Conservation (phyloP, 2,888 invertebrate genomes). For the Dicranocentrus wangi region DNA sequence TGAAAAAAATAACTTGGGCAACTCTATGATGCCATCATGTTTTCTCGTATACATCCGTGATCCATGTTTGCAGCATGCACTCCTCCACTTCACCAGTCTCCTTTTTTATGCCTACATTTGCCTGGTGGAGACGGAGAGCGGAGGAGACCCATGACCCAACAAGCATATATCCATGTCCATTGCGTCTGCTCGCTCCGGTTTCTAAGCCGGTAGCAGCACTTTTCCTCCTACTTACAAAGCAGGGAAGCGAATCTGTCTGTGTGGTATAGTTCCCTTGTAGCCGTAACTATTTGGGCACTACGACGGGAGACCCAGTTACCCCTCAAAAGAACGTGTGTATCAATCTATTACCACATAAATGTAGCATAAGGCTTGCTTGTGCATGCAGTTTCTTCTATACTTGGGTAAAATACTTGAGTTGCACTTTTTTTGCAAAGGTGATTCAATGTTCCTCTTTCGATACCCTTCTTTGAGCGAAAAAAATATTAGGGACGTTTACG, state of each 20-base stretch:
- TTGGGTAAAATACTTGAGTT: slow-evolving; percentile 7
- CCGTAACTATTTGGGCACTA: not conserved
- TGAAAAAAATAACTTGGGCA: slow-evolving; percentile 6
- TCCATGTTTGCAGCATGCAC: slow-evolving; percentile 13
- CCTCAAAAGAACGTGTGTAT: not conserved
- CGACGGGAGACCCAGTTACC: not conserved
- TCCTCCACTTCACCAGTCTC: not conserved
- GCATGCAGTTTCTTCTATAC: not conserved
- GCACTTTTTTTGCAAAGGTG: not conserved
- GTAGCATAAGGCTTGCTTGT: not conserved
- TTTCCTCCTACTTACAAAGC: not conserved
- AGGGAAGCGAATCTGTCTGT: not conserved
- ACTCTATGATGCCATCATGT: slow-evolving; percentile 13
- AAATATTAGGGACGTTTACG: too few species aligned
- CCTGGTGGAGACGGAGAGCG: not conserved
- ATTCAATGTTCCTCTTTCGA: too few species aligned
- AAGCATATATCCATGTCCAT: not conserved
- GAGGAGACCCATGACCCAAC: slow-evolving; percentile 18
- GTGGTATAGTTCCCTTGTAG: not conserved
- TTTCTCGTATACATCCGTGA: slow-evolving; percentile 12
- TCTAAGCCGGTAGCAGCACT: slow-evolving; percentile 2
- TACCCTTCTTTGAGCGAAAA: too few species aligned
- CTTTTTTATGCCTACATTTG: not conserved
- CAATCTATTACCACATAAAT: too few species aligned
- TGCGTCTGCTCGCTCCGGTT: slow-evolving; percentile 42